These are phyloP conservation scores for Pardosa pseudoannulata DNA, from an alignment of 2,888 invertebrate genomes.

Conservation along the genomic window DNA sequence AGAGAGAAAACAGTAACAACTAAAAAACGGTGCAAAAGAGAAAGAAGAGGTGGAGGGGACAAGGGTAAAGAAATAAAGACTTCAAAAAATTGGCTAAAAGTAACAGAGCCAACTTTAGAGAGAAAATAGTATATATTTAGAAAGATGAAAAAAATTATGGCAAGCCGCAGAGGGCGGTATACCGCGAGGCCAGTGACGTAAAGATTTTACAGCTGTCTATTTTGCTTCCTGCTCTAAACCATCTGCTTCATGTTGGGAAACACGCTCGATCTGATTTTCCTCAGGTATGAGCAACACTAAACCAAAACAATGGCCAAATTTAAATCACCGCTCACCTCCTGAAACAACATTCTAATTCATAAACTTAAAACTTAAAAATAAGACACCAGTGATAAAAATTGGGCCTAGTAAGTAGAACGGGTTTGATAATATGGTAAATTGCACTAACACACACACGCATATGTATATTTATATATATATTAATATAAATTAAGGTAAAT, in stretches of 20 bases:
- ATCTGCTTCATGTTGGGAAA: constrained; percentile 46
- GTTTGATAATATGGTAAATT: too few species aligned
- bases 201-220: constrained; percentile 60
- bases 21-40: background rate
- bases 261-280: constrained; percentile 1
- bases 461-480: too few species aligned
- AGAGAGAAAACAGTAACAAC: too few species aligned
- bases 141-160: constrained; percentile 50
- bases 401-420: too few species aligned
- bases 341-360: too few species aligned
- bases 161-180: constrained; percentile 43
- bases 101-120: constrained; percentile 1
- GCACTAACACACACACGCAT: too few species aligned
- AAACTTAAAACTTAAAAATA: too few species aligned
- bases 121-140: constrained; percentile 64
- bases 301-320: background rate
- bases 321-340: too few species aligned
- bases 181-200: constrained; percentile 54
- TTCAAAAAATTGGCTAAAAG: constrained; percentile 4
- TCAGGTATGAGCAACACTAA: background rate
- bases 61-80: background rate
- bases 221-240: constrained; percentile 43
- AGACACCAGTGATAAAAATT: too few species aligned
- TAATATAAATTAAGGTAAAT: too few species aligned
- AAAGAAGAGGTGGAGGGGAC: background rate